Evolutionary conservation across 2,113 vertebrate genomes (phyloP), one percentile per base, ranked within the genome.

Genomic region (Charadrius vociferus): DNA sequence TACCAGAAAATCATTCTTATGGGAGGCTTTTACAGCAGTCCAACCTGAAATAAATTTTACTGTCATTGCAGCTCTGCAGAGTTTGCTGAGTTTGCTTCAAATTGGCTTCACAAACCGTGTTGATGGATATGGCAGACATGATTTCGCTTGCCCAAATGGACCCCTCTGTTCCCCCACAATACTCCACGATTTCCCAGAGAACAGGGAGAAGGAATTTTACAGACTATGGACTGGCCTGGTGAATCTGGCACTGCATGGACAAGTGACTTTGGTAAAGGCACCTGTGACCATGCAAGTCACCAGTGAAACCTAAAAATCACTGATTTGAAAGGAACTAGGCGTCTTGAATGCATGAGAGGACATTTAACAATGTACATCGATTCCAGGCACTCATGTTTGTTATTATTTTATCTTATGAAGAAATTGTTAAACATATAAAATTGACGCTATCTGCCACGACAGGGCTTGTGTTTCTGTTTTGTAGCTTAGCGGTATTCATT

Each of bases 141-240:
- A 36, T 62, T 62, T 74, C 68, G 50, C 9, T 1, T 16, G 20
- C 59, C 21, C 15, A 47, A 23, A 68, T 8, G 37, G 34, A 36
- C 19, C 29, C 32, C 14, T 27, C 19, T 3, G 3, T 11, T 41
- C 8, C 29, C 9, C 27, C 30, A 3, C 23, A 45, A 17, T 3
- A 58, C 10, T 21, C 36, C 34, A 27, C 1, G 3, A 9, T 55
- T 72, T 52, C 43, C 27, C 29, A 43, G 49, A 45, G n/a, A 61
- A 39, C 14, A 4, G 0, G 2, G 39, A 83, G 50, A 32, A 86
- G 11, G 49, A 22, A n/a, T 72, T 59, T 74, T 56, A 34, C 23
- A 67, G 22, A 2, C 37, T 10, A 0, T 50, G 37, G 55, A 39
- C 36, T 0, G 0, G 8, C 36, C 24, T 53, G 29, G 21, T 47